These are phyloP conservation scores for Hyalella azteca DNA, from an alignment of 2,888 invertebrate genomes.

Conservation along the genomic window DNA sequence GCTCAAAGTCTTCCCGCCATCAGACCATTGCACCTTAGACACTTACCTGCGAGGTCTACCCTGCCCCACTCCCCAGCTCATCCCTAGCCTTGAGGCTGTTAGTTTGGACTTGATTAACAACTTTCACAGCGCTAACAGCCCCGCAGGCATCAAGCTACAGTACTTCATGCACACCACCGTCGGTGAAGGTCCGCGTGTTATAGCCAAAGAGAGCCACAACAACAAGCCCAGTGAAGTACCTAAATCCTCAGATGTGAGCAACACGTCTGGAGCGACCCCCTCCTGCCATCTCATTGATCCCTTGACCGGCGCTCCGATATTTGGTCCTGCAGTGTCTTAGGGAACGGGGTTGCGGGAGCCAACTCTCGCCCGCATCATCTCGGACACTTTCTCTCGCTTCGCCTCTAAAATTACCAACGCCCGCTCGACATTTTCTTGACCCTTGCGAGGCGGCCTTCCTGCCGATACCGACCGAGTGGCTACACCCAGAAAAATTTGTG, in stretches of 20 bases:
- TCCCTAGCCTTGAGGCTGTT: background rate
- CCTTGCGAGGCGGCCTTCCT: conserved; percentile 20
- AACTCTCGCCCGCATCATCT: conserved; percentile 37
- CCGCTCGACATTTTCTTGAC: conserved; percentile 24
- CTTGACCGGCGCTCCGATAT: conserved; percentile 25
- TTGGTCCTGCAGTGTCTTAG: conserved; percentile 21
- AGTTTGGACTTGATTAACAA: background rate
- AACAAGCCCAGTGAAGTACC: background rate
- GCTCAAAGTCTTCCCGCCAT: conserved; percentile 74
- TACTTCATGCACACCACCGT: conserved; percentile 56
- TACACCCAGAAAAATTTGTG: background rate
- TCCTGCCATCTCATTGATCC: conserved; percentile 29
- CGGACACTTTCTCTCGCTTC: conserved; percentile 35
- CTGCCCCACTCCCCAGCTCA: background rate
- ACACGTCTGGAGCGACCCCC: background rate
- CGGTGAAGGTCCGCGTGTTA: conserved; percentile 50
- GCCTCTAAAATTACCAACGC: conserved; percentile 27
- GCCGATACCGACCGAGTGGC: background rate
- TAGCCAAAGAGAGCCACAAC: conserved; percentile 24
- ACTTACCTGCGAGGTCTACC: conserved; percentile 45
- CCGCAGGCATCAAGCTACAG: conserved; percentile 41
- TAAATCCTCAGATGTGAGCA: background rate
- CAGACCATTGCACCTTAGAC: conserved; percentile 12
- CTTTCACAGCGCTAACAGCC: conserved; percentile 15
- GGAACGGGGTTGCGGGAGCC: conserved; percentile 40